Conservation (phyloP, 2,888 invertebrate genomes). For the Drosophila demipolita region DNA sequence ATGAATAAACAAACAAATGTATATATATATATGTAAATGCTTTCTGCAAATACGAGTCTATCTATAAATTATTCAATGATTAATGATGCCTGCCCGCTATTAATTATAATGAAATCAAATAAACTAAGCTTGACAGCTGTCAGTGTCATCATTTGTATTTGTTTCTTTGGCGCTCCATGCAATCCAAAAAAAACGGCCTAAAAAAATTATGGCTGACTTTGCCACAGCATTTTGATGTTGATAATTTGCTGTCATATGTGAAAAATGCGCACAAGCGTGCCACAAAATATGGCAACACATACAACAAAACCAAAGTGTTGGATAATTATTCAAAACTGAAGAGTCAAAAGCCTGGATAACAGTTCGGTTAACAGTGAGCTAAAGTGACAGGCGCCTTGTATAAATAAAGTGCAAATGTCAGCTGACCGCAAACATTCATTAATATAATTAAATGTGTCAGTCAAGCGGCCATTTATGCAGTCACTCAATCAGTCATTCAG, state of each 20-base stretch:
- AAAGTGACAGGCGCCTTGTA: constrained; percentile 58
- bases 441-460: constrained; percentile 83
- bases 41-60: constrained; percentile 28
- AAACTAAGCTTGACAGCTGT: constrained; percentile 83
- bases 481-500: constrained; percentile 64
- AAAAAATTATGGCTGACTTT: constrained; percentile 42
- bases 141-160: constrained; percentile 77
- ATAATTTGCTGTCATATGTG: constrained; percentile 82
- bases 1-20: constrained; percentile 3
- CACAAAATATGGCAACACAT: constrained; percentile 42
- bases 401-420: constrained; percentile 83
- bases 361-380: constrained; percentile 48
- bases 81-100: constrained; percentile 80
- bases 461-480: constrained; percentile 79
- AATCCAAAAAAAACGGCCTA: constrained; percentile 23
- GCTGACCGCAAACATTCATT: constrained; percentile 82
- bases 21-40: constrained; percentile 47
- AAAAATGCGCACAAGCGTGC: constrained; percentile 62
- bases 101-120: constrained; percentile 84
- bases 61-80: constrained; percentile 82
- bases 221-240: constrained; percentile 69
- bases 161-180: constrained; percentile 59
- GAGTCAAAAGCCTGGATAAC: constrained; percentile 18
- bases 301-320: constrained; percentile 43
- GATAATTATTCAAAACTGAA: constrained; percentile 46